These are phyloP conservation scores for Xestobium rufovillosum DNA, from an alignment of 2,888 invertebrate genomes.

Conservation along the genomic window DNA sequence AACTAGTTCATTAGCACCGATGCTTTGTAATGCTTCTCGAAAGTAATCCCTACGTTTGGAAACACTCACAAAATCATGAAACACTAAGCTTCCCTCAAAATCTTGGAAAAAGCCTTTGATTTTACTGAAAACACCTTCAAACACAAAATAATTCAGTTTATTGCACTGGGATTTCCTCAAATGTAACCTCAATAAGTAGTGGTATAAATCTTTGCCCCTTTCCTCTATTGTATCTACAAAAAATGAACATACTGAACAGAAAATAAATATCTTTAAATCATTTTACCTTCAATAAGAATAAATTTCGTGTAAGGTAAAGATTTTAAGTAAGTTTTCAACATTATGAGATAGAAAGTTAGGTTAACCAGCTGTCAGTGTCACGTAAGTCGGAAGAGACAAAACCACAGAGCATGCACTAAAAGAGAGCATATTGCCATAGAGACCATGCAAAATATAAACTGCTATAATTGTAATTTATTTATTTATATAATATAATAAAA, in stretches of 20 bases:
- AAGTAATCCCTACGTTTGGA: too few species aligned
- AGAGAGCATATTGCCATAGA: too few species aligned
- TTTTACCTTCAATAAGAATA: conserved; percentile 35
- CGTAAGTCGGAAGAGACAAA: too few species aligned
- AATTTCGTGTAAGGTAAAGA: conserved; percentile 34
- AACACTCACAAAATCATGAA: conserved; percentile 31
- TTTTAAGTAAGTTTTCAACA: conserved; percentile 34
- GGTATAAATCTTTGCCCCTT: conserved; percentile 27
- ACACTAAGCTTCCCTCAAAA: conserved; percentile 16
- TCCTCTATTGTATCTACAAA: conserved; percentile 33
- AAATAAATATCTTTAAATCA: conserved; percentile 4
- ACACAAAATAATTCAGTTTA: conserved; percentile 32
- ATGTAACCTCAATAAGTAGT: conserved; percentile 30
- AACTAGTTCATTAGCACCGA: conserved; percentile 28
- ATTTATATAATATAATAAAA: too few species aligned
- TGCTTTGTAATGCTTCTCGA: too few species aligned
- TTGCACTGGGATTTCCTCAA: conserved; percentile 23
- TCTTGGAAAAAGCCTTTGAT: too few species aligned
- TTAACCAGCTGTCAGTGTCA: too few species aligned
- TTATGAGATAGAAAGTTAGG: too few species aligned
- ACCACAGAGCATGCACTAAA: too few species aligned
- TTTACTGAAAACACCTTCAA: conserved; percentile 30
- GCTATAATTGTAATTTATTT: too few species aligned
- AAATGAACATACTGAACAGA: conserved; percentile 6
- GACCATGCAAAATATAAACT: too few species aligned